Percentiles rank a stretch among this genome's conserved stretches.
phyloP scores from a whole-genome alignment of 2,888 invertebrate species.

The Pecten maximus region DNA sequence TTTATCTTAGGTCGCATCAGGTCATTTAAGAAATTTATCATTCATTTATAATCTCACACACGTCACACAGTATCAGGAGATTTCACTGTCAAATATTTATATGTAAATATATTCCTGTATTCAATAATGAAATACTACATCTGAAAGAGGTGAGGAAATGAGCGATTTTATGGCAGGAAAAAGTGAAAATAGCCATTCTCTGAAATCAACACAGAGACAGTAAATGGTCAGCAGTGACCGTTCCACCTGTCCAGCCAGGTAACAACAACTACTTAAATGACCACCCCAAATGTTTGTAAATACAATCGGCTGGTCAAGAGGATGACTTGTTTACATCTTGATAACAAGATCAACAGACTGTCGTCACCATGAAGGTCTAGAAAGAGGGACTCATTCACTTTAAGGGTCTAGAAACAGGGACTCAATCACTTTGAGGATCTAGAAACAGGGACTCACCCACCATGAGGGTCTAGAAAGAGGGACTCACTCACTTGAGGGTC shows the following conservation, averaged over 20 bases:
- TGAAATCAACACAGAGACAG: background rate
- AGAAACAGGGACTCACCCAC: background rate
- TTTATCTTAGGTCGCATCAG: conserved; percentile 1
- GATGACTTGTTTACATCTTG: background rate
- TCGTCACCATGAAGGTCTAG: background rate
- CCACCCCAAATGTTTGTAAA: background rate
- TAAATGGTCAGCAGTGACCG: background rate
- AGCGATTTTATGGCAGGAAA: background rate
- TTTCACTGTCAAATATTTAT: background rate
- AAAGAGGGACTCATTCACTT: background rate
- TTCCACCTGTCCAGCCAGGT: background rate
- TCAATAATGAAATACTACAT: background rate
- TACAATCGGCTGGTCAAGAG: background rate
- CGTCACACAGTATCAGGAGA: background rate
- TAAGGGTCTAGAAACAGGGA: background rate
- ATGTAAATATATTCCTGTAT: background rate
- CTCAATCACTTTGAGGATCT: background rate
- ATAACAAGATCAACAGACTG: background rate
- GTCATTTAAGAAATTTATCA: background rate
- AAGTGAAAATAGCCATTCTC: background rate
- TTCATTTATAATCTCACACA: background rate
- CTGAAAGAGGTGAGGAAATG: background rate
- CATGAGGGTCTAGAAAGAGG: background rate
- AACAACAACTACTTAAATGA: background rate
- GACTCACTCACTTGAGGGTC: background rate